Percentiles rank a stretch among this genome's conserved stretches.
Conservation (phyloP, 2,888 invertebrate genomes). For the Sphaerophoria taeniata region DNA sequence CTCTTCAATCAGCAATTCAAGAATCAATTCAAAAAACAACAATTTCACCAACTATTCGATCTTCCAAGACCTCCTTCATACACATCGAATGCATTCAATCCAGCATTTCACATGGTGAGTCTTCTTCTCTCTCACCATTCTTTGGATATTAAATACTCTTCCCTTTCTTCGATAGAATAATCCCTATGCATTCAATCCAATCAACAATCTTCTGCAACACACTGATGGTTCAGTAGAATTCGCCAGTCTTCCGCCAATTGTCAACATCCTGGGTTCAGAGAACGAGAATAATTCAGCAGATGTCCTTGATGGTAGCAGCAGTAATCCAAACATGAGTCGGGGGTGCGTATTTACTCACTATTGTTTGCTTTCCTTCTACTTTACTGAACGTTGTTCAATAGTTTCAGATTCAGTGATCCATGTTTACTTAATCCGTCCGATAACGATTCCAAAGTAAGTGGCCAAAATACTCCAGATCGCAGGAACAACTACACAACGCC, state of each 20-base stretch:
- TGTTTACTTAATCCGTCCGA: conserved; percentile 82
- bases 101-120: conserved; percentile 80
- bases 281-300: conserved; percentile 81
- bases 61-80: conserved; percentile 64
- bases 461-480: conserved; percentile 81
- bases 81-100: conserved; percentile 78
- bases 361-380: conserved; percentile 35
- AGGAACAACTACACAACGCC: conserved; percentile 77
- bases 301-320: conserved; percentile 81
- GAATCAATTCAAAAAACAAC: conserved; percentile 67
- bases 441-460: conserved; percentile 82
- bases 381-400: conserved; percentile 67
- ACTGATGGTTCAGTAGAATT: conserved; percentile 83
- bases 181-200: conserved; percentile 78
- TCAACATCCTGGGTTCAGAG: conserved; percentile 83
- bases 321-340: conserved; percentile 81
- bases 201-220: conserved; percentile 76
- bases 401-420: conserved; percentile 82
- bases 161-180: conserved; percentile 72
- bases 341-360: conserved; percentile 77
- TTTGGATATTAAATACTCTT: background rate
- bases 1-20: conserved; percentile 75
- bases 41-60: conserved; percentile 56
- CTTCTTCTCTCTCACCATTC: background rate
- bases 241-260: conserved; percentile 89